These are phyloP conservation scores for Cantharis rufa DNA, from an alignment of 2,888 invertebrate species.

Conservation along the genomic window DNA sequence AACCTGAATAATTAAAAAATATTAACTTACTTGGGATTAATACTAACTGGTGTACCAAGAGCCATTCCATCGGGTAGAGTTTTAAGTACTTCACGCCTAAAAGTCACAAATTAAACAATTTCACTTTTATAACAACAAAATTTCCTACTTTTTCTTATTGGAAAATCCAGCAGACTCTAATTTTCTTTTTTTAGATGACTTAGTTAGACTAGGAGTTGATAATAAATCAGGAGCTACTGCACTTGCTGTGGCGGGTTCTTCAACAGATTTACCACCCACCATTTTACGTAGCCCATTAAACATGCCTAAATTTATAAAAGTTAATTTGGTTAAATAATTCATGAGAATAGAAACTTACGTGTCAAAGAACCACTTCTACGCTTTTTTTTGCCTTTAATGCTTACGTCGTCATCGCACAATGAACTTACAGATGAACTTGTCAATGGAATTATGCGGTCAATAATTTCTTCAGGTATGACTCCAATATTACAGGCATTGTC, in stretches of 20 bases:
- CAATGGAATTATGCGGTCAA: constrained; percentile 53
- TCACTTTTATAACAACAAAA: background rate
- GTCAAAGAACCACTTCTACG: constrained; percentile 85
- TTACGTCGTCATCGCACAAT: constrained; percentile 59
- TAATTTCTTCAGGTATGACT: constrained; percentile 66
- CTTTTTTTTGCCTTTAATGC: constrained; percentile 71
- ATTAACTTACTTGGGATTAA: constrained; percentile 62
- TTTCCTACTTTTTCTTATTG: constrained; percentile 68
- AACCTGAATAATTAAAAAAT: background rate
- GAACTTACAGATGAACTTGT: constrained; percentile 39
- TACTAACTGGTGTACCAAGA: constrained; percentile 55
- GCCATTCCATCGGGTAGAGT: constrained; percentile 63
- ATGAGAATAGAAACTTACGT: constrained; percentile 58
- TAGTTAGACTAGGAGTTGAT: constrained; percentile 64
- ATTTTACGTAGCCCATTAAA: constrained; percentile 78
- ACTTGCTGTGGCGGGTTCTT: constrained; percentile 58
- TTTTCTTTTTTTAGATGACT: constrained; percentile 70
- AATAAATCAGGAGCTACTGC: constrained; percentile 49
- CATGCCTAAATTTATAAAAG: constrained; percentile 64
- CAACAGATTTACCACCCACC: constrained; percentile 63
- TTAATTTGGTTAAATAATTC: constrained; percentile 6
- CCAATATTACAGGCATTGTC: constrained; percentile 78
- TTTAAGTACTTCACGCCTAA: constrained; percentile 67
- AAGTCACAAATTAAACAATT: constrained; percentile 36
- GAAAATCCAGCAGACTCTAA: constrained; percentile 65